Percentiles rank a stretch among this genome's conserved stretches.
phyloP scores from a whole-genome alignment of 2,888 invertebrate species.

The Caenorhabditis sulstoni region DNA sequence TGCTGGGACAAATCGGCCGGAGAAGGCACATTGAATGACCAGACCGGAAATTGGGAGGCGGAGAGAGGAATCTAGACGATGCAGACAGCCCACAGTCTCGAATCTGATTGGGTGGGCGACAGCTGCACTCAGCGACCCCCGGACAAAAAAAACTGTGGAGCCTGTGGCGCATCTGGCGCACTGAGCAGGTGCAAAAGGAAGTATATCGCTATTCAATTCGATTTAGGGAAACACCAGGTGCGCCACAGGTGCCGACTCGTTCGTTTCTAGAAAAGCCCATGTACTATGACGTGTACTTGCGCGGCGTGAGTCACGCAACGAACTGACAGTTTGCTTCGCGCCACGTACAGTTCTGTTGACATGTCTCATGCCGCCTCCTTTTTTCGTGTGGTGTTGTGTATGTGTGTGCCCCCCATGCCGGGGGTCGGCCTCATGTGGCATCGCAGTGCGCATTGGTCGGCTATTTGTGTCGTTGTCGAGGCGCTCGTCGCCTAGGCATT shows the following conservation, averaged over 20 bases:
- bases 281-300: conserved; percentile 42
- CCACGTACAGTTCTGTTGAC: conserved; percentile 38
- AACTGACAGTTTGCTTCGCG: neutral
- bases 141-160: neutral
- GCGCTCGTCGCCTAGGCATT: conserved; percentile 37
- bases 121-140: too few relatives aligned
- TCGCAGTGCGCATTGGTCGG: conserved; percentile 41
- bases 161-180: neutral
- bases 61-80: neutral
- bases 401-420: conserved; percentile 15
- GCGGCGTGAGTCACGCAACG: neutral
- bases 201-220: neutral
- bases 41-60: conserved; percentile 11
- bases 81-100: conserved; percentile 8
- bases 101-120: neutral
- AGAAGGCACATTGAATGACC: neutral
- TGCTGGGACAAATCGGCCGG: neutral
- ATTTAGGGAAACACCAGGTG: neutral
- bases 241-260: neutral
- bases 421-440: conserved; percentile 46
- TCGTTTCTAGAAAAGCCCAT: neutral
- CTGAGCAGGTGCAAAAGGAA: neutral
- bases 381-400: conserved; percentile 25
- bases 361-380: conserved; percentile 9
- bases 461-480: conserved; percentile 33